Evolutionary conservation across 1,140 invertebrate species (phyloP).

Genomic region (Amphibalanus amphitrite): DNA sequence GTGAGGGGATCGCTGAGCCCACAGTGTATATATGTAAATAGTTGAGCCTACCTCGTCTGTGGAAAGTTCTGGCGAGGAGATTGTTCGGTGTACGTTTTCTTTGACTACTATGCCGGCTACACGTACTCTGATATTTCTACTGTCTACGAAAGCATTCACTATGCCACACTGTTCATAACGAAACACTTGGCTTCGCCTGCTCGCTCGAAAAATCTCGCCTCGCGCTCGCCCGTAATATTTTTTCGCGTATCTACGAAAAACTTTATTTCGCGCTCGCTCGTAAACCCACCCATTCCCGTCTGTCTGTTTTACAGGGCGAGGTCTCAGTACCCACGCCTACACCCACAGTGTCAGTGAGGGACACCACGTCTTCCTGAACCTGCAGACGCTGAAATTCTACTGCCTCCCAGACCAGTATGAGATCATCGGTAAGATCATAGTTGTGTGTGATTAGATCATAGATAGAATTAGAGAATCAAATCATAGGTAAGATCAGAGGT

Average conservation of each 20-base stretch:
- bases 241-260: not conserved
- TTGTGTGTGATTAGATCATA: not conserved
- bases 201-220: not conserved
- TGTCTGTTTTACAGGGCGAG: conserved; percentile 50
- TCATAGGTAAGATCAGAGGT: not conserved
- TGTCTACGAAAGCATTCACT: no score
- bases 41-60: conserved; percentile 5
- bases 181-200: not conserved
- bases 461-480: not conserved
- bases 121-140: no score
- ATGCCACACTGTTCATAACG: not conserved
- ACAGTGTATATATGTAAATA: no score
- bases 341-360: conserved; percentile 93
- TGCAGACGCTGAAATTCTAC: conserved; percentile 95
- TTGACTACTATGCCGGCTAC: no score
- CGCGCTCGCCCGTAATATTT: not conserved
- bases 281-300: conserved; percentile 2
- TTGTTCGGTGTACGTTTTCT: no score
- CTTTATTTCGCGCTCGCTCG: not conserved
- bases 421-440: conserved; percentile 68
- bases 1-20: no score
- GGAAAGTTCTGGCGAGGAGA: not conserved
- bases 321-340: conserved; percentile 95
- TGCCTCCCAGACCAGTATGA: conserved; percentile 99
- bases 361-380: conserved; percentile 96